These are phyloP conservation scores for Sinelater perroti DNA, from an alignment of 2,888 invertebrate genomes.

Conservation along the genomic window DNA sequence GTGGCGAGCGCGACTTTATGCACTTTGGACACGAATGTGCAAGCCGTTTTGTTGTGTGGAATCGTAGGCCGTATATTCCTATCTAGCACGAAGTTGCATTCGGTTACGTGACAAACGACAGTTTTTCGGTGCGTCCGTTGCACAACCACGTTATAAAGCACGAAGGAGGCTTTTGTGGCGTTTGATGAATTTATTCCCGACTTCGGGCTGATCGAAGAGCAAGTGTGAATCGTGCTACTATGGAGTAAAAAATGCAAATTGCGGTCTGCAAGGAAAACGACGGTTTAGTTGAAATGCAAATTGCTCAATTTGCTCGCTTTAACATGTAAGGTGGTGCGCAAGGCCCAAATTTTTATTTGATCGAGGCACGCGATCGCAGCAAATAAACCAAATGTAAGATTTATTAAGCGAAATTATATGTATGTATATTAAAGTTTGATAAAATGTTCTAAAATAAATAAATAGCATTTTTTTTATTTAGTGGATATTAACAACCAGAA, in stretches of 20 bases:
- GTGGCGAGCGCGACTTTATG: neutral
- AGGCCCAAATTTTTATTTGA: no score
- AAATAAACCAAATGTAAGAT: no score
- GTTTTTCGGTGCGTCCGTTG: neutral
- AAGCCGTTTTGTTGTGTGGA: conserved; percentile 5
- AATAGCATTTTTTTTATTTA: no score
- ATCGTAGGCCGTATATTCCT: neutral
- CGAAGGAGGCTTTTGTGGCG: neutral
- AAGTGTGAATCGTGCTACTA: neutral
- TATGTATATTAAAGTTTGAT: no score
- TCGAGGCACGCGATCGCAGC: no score
- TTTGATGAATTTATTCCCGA: neutral
- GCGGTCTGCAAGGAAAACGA: neutral
- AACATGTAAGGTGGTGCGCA: conserved; percentile 7
- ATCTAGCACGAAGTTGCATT: conserved; percentile 11
- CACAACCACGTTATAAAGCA: neutral
- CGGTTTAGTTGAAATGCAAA: conserved; percentile 1
- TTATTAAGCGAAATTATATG: no score
- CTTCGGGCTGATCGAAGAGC: neutral
- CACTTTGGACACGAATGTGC: conserved; percentile 16
- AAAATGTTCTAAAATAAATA: no score
- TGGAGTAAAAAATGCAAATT: conserved; percentile 9
- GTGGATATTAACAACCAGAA: no score
- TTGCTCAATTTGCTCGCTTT: conserved; percentile 3
- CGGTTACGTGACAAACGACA: conserved; percentile 11